Percentiles rank a stretch among this genome's conserved stretches.
phyloP scores from a whole-genome alignment of 2,888 invertebrate species.

The Pheosia gnoma region DNA sequence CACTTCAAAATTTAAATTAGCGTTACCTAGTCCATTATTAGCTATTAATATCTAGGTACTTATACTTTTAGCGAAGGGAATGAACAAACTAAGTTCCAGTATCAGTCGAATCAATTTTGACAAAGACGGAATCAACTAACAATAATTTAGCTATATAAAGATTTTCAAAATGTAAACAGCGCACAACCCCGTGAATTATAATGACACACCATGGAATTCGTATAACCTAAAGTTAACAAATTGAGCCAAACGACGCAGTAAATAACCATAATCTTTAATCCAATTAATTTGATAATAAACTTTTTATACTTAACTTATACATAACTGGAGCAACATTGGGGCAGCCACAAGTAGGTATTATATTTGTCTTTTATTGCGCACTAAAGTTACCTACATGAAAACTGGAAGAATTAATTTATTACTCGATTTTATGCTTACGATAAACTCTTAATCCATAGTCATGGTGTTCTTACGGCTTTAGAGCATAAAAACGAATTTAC shows the following conservation, averaged over 20 bases:
- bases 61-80: constrained; percentile 41
- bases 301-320: constrained; percentile 17
- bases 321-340: constrained; percentile 20
- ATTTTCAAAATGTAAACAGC: constrained; percentile 61
- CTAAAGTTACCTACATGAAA: constrained; percentile 36
- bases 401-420: constrained; percentile 50
- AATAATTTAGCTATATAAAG: constrained; percentile 46
- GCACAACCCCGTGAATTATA: constrained; percentile 73
- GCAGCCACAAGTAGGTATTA: constrained; percentile 33
- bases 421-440: constrained; percentile 61
- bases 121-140: constrained; percentile 72
- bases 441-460: constrained; percentile 47
- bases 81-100: constrained; percentile 49
- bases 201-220: constrained; percentile 62
- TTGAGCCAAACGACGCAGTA: constrained; percentile 66
- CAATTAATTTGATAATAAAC: constrained; percentile 42
- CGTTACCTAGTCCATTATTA: constrained; percentile 24
- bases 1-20: constrained; percentile 28
- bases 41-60: constrained; percentile 30
- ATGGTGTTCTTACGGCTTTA: constrained; percentile 52
- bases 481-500: constrained; percentile 62
- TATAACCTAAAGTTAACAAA: constrained; percentile 71
- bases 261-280: constrained; percentile 37
- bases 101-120: constrained; percentile 69
- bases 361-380: constrained; percentile 42